phyloP scores from a whole-genome alignment of 2,113 vertebrate species.

The Trematomus loennbergii region DNA sequence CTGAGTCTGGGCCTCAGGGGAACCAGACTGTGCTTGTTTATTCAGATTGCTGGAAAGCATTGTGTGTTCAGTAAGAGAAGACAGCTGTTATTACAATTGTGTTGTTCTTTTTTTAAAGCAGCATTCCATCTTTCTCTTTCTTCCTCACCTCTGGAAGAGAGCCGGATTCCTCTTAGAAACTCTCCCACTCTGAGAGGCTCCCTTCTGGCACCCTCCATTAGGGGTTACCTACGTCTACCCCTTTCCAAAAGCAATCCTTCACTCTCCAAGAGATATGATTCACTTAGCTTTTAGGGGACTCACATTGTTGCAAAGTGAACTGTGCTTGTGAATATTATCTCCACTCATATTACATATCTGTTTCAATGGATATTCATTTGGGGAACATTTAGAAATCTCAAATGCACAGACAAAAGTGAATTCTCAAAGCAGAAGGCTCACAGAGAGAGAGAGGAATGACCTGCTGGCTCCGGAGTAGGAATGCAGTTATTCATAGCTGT shows the following conservation, averaged over 20 bases:
- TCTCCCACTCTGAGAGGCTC: slow-evolving; percentile 21
- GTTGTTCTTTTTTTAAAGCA: slow-evolving; percentile 53
- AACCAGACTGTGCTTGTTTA: slow-evolving; percentile 80
- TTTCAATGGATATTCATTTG: slow-evolving; percentile 54
- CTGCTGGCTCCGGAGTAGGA: slow-evolving; percentile 65
- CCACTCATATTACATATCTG: slow-evolving; percentile 56
- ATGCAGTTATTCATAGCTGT: slow-evolving; percentile 67
- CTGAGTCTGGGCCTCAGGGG: slow-evolving; percentile 67
- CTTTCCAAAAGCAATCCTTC: slow-evolving; percentile 26
- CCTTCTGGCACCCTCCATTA: slow-evolving; percentile 34
- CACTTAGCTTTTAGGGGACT: slow-evolving; percentile 30
- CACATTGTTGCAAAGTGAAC: slow-evolving; percentile 32
- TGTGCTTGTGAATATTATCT: slow-evolving; percentile 35
- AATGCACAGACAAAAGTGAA: slow-evolving; percentile 61
- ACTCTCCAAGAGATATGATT: slow-evolving; percentile 26
- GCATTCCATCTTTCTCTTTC: slow-evolving; percentile 67
- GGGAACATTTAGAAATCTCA: slow-evolving; percentile 76
- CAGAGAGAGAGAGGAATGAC: slow-evolving; percentile 61
- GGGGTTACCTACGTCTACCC: slow-evolving; percentile 30
- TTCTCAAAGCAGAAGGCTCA: slow-evolving; percentile 38
- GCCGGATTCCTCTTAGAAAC: slow-evolving; percentile 49
- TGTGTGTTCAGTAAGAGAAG: slow-evolving; percentile 81
- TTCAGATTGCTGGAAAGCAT: slow-evolving; percentile 82
- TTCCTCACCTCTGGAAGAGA: slow-evolving; percentile 69
- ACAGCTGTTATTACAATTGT: slow-evolving; percentile 85